Evolutionary conservation across 2,113 vertebrate species (phyloP), one percentile per base, ranked within the genome.

Genomic region (Alethe diademata): DNA sequence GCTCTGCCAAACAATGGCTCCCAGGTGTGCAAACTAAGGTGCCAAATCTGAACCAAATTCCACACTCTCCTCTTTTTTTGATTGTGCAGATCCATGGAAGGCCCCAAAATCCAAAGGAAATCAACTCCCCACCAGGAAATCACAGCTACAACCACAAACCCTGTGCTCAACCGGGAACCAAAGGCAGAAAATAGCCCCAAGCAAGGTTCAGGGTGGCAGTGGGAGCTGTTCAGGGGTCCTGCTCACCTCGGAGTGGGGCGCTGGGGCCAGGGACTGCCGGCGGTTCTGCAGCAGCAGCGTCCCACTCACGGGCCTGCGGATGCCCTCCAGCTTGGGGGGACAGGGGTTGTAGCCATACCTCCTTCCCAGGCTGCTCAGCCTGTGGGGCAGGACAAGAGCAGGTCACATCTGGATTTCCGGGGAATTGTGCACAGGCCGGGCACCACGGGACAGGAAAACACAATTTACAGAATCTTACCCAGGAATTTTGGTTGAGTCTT

Each of bases 331-430:
- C 4, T 97, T 96, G 24, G 96, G n/a, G 0, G 97, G 98, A 22
- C 95, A 96, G 1, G 98, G 98, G 66, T 98, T 98, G 89, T 98
- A 98, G 26, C 98, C 98, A 0, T 97, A 98, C 56, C 96, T 88
- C 90, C 97, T 73, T 3, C 73, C 62, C 64, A 90, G 12, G 28
- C 95, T 85, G 25, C 87, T 71, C 29, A 83, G 42, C 97, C 99
- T 98, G 81, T 0, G 25, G 66, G 19, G 0, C 1, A 3, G 64
- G 67, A 71, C 8, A 12, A 10, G 64, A 40, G 20, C 0, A 0
- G 15, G 8, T 84, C 38, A 74, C 8, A 0, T 13, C 3, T 0
- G 11, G 8, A 2, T 1, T 6, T 2, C 45, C 47, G 5, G 14
- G 36, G 12, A 14, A 24, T 2, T 0, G 5, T 4, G 7, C 40